These are phyloP conservation scores for Unio pictorum DNA, from an alignment of 2,888 invertebrate species.

Conservation along the genomic window DNA sequence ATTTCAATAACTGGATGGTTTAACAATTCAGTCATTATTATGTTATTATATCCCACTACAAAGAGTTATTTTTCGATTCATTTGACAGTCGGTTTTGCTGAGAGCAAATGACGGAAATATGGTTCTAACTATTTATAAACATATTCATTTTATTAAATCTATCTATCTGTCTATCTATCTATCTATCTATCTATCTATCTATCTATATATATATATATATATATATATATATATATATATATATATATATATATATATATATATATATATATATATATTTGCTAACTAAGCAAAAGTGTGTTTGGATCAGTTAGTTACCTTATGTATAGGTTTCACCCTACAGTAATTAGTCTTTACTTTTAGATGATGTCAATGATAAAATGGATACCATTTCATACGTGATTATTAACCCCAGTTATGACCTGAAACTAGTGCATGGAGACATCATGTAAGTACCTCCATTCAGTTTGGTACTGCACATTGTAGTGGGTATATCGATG, in stretches of 20 bases:
- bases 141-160: too few species aligned
- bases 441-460: slow-evolving; percentile 88
- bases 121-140: too few species aligned
- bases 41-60: too few species aligned
- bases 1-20: too few species aligned
- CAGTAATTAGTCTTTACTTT: slow-evolving; percentile 9
- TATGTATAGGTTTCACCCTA: neutral
- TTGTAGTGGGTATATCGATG: neutral
- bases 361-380: slow-evolving; percentile 93
- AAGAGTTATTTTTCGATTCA: too few species aligned
- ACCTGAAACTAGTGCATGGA: slow-evolving; percentile 93
- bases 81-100: too few species aligned
- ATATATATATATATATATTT: neutral
- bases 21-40: too few species aligned
- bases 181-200: too few species aligned
- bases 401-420: slow-evolving; percentile 98
- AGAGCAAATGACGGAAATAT: too few species aligned
- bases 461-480: neutral
- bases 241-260: too few species aligned
- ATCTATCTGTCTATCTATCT: too few species aligned
- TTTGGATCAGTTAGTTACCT: neutral
- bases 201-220: neutral
- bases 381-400: slow-evolving; percentile 95
- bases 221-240: neutral
- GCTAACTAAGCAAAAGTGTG: too few species aligned